Evolutionary conservation across 1,140 invertebrate species (phyloP).

Genomic region (Cotesia glomerata): DNA sequence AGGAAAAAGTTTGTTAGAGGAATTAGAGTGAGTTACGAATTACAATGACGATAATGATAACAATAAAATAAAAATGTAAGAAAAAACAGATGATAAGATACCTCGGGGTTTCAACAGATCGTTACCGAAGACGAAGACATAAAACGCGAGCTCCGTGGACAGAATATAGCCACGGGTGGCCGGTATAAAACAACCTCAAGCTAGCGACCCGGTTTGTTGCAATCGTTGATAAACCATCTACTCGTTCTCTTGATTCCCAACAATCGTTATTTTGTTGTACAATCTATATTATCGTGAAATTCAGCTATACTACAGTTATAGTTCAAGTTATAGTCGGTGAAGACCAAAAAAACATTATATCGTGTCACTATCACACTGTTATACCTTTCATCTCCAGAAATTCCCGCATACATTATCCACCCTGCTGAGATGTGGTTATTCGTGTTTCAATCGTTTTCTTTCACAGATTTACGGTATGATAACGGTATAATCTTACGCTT

Average conservation of each 20-base stretch:
- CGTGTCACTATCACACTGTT: conserved; percentile 28
- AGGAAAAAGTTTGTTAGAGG: no score
- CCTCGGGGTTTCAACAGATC: neutral
- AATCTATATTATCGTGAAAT: neutral
- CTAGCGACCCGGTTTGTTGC: neutral
- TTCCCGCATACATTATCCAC: neutral
- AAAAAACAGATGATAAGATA: neutral
- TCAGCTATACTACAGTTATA: no score
- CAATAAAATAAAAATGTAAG: no score
- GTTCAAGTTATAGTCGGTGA: neutral
- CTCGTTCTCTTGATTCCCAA: neutral
- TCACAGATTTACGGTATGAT: neutral
- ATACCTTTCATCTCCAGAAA: conserved; percentile 28
- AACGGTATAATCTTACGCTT: no score
- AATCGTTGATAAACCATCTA: conserved; percentile 6
- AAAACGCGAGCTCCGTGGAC: neutral
- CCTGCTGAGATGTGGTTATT: neutral
- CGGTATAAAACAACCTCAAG: neutral
- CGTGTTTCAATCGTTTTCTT: neutral
- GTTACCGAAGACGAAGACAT: neutral
- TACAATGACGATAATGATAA: no score
- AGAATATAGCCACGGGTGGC: neutral
- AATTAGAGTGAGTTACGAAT: no score
- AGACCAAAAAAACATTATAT: neutral
- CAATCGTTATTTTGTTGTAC: neutral